Percentiles rank a stretch among this genome's conserved stretches.
phyloP scores from a whole-genome alignment of 2,113 vertebrate genomes.

The Phainopepla nitens region DNA sequence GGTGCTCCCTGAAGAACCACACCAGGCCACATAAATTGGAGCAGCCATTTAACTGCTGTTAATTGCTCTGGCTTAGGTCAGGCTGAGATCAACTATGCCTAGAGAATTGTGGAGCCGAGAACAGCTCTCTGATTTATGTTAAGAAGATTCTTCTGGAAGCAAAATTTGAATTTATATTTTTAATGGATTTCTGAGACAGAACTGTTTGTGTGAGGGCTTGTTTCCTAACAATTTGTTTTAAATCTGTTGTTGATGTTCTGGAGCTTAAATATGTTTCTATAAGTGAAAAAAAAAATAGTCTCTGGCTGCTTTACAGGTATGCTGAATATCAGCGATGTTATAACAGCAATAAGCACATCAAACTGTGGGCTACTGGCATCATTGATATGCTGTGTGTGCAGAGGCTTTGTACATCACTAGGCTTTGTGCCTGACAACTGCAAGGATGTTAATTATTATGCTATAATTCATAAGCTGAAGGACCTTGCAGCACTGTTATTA shows the following conservation, averaged over 20 bases:
- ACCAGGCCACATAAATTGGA: background rate
- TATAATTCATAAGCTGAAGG: conserved; percentile 38
- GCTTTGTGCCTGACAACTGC: conserved; percentile 33
- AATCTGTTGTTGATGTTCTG: background rate
- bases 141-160: background rate
- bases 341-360: background rate
- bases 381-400: background rate
- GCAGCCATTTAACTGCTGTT: background rate
- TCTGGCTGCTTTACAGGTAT: background rate
- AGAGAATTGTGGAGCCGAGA: background rate
- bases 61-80: background rate
- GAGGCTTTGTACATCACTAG: conserved; percentile 14
- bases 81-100: background rate
- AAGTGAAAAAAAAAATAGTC: background rate
- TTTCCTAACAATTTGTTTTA: background rate
- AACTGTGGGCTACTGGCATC: background rate
- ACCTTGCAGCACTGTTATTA: conserved; percentile 26
- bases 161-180: background rate
- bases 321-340: background rate
- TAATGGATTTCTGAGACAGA: background rate
- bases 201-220: background rate
- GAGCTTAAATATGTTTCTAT: background rate
- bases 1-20: background rate
- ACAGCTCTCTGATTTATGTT: background rate
- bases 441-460: conserved; percentile 51